phyloP scores from a whole-genome alignment of 2,797 vertebrate species.

The Ispidina picta region DNA sequence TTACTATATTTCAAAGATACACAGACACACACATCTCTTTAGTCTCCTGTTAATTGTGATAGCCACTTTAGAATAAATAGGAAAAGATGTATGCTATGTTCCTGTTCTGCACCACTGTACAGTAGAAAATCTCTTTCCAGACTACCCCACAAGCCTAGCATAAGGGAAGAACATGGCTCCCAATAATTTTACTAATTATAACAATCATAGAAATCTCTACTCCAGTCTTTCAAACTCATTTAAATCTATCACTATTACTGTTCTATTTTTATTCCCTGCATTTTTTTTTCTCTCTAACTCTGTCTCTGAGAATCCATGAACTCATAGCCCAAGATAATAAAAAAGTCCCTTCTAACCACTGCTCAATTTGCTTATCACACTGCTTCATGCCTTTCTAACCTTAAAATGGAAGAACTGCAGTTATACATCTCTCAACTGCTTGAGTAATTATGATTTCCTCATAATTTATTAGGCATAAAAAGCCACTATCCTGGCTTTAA shows the following conservation, averaged over 20 bases:
- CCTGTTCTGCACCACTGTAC: not conserved
- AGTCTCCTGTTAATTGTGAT: not conserved
- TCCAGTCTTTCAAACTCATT: not conserved
- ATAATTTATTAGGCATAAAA: not conserved
- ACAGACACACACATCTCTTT: rapidly evolving
- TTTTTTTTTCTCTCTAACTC: not conserved
- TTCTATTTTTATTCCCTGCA: not conserved
- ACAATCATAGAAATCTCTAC: not conserved
- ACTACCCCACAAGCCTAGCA: not conserved
- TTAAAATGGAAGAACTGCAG: not conserved
- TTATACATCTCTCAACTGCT: not conserved
- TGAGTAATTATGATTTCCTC: not conserved
- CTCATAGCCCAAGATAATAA: not conserved
- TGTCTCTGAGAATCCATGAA: not conserved
- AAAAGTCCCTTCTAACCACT: not conserved
- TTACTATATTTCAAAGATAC: not conserved
- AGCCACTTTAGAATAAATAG: not conserved
- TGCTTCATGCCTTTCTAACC: not conserved
- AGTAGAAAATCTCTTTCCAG: not conserved
- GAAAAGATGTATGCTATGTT: not conserved
- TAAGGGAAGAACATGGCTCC: not conserved
- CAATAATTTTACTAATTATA: not conserved
- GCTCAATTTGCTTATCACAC: not conserved
- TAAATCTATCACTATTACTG: not conserved
- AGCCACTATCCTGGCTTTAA: not conserved